Evolutionary conservation across 2,797 vertebrate species (phyloP), one percentile per base, ranked within the genome.

Genomic region (Channa striata): DNA sequence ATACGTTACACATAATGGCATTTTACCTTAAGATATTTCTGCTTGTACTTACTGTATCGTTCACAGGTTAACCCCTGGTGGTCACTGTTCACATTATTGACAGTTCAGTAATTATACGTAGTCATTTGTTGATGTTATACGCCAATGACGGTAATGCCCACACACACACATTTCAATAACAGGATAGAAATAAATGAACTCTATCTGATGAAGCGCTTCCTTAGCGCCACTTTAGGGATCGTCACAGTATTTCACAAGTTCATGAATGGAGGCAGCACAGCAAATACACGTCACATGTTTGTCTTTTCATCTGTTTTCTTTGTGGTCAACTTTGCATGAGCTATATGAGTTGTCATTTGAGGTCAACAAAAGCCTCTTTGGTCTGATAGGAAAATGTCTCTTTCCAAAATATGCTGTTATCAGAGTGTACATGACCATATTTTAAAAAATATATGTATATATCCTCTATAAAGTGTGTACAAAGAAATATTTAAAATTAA

Each of bases 291-390:
- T 33, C 43, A 56, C 33, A 11, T 58, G 60, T 56, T 70, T 56
- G 7, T 42, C 54, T 2, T 42, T 46, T 33, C 13, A 34, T 23
- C 23, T 25, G 39, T 75, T 80, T 68, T 44, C 59, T 68, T 30
- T 17, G 43, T 42, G 47, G 56, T 72, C 61, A 69, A 34, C 51
- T 93, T 93, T 94, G 83, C 89, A 90, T 91, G 59, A 72, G 49
- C 13, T 7, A 12, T 49, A 52, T 69, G 14, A 46, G 54, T 70
- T 30, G 67, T 81, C 57, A 83, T 47, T 73, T 8, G 52, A 48
- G 20, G 66, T 51, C 20, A 68, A 87, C 85, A 91, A 80, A 77
- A n/a, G 53, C 34, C 48, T 48, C 74, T 19, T 76, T 79, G 77
- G 39, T 66, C 12, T 30, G 34, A 74, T 52, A 79, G 72, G 81